phyloP scores from a whole-genome alignment of 2,113 vertebrate species.

The Sturnus vulgaris region DNA sequence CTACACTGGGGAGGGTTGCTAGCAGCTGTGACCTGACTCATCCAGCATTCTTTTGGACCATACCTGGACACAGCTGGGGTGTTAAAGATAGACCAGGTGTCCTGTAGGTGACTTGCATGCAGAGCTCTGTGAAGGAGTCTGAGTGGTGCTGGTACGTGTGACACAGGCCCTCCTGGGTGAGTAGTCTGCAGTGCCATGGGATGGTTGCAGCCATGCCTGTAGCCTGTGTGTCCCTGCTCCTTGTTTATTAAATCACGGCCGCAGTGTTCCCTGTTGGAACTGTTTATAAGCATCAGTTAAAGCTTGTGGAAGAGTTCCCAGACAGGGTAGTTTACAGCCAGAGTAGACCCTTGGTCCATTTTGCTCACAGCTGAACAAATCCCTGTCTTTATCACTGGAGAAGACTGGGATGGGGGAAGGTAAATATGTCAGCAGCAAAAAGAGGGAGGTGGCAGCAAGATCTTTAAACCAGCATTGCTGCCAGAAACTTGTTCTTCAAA shows the following conservation, averaged over 20 bases:
- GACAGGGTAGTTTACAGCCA: neutral
- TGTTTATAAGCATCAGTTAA: neutral
- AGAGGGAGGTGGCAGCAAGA: neutral
- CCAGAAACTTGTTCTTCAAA: slow-evolving; percentile 1
- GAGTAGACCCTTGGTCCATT: neutral
- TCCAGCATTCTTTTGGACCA: neutral
- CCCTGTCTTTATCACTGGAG: neutral
- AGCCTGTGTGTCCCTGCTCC: neutral
- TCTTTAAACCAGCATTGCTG: neutral
- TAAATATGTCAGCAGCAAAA: neutral
- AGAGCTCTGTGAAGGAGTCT: neutral
- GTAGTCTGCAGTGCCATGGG: neutral
- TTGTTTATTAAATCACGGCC: neutral
- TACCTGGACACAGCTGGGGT: neutral
- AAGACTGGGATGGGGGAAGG: neutral
- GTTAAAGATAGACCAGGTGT: neutral
- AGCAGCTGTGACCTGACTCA: neutral
- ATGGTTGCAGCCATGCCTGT: neutral
- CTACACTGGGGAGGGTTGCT: neutral
- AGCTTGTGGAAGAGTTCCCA: neutral
- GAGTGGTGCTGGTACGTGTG: neutral
- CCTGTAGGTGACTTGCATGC: neutral
- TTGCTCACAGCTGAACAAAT: neutral
- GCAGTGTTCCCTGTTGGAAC: neutral
- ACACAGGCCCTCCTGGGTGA: neutral